phyloP scores from a whole-genome alignment of 2,888 invertebrate genomes.

The Pseudococcus viburni region DNA sequence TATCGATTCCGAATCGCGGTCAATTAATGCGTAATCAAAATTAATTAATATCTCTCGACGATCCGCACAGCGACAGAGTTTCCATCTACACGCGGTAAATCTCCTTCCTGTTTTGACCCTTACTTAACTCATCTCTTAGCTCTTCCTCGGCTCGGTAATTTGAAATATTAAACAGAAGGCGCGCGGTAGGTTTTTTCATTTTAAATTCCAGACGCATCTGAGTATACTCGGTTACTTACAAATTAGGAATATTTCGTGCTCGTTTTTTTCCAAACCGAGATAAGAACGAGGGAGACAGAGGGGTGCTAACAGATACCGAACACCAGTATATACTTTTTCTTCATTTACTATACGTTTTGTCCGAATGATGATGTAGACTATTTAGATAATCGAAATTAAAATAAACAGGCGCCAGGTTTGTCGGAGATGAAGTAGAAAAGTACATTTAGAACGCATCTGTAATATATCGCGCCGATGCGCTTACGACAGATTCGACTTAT shows the following conservation, averaged over 20 bases:
- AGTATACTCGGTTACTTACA: background rate
- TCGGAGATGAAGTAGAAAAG: background rate
- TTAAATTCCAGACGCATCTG: slow-evolving; percentile 35
- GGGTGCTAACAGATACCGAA: slow-evolving; percentile 46
- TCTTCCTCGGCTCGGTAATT: background rate
- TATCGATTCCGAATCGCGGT: slow-evolving; percentile 33
- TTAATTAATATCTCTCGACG: slow-evolving; percentile 31
- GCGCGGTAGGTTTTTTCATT: slow-evolving; percentile 34
- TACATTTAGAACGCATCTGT: slow-evolving; percentile 41
- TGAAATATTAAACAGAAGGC: slow-evolving; percentile 49
- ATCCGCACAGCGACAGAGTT: background rate
- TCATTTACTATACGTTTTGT: slow-evolving; percentile 45
- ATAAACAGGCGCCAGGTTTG: slow-evolving; percentile 45
- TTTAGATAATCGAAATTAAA: slow-evolving; percentile 55
- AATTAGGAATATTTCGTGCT: background rate
- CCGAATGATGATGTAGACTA: slow-evolving; percentile 54
- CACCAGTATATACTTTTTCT: slow-evolving; percentile 9
- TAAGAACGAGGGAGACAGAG: background rate
- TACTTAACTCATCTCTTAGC: background rate
- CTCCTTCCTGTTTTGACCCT: slow-evolving; percentile 31
- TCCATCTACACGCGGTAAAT: slow-evolving; percentile 1
- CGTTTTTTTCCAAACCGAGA: background rate
- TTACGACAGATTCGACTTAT: background rate
- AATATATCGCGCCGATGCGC: background rate
- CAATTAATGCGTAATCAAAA: slow-evolving; percentile 31